These are phyloP conservation scores for Scaptomyza flava DNA, from an alignment of 2,888 invertebrate species.

Conservation along the genomic window DNA sequence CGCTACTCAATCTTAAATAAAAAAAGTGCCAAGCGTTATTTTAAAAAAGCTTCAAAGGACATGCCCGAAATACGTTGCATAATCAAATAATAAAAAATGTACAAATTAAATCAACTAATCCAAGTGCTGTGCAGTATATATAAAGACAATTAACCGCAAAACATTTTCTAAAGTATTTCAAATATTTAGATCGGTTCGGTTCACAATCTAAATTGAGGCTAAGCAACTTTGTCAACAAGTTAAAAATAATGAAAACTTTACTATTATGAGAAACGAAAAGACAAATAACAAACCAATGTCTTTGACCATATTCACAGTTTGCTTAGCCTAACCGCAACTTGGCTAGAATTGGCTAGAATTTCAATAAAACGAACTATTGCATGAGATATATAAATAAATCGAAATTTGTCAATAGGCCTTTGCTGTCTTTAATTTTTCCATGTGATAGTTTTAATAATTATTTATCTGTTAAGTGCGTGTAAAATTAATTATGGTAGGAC, in stretches of 20 bases:
- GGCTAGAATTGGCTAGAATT: conserved; percentile 53
- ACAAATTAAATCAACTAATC: conserved; percentile 23
- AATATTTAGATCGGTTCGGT: conserved; percentile 32
- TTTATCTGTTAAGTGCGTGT: background rate
- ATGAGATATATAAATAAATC: conserved; percentile 30
- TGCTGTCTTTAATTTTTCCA: background rate
- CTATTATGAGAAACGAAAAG: conserved; percentile 18
- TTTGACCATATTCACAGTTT: conserved; percentile 53
- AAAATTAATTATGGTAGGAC: conserved; percentile 18
- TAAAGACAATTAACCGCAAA: conserved; percentile 50
- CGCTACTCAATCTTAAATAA: too few relatives aligned
- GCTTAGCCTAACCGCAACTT: conserved; percentile 60
- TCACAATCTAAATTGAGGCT: conserved; percentile 66
- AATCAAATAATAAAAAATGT: conserved; percentile 31
- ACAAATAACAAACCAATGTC: conserved; percentile 45
- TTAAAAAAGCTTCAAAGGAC: conserved; percentile 18
- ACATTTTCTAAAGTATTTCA: conserved; percentile 50
- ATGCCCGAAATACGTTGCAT: conserved; percentile 45
- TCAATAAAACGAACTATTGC: conserved; percentile 46
- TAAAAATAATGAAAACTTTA: conserved; percentile 23
- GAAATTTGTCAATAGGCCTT: background rate
- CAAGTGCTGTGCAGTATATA: conserved; percentile 44
- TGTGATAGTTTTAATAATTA: background rate
- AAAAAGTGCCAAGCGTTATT: conserved; percentile 21
- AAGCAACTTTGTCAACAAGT: conserved; percentile 49